Evolutionary conservation across 1,140 invertebrate species (phyloP).

Genomic region (Psilanteris sp.): DNA sequence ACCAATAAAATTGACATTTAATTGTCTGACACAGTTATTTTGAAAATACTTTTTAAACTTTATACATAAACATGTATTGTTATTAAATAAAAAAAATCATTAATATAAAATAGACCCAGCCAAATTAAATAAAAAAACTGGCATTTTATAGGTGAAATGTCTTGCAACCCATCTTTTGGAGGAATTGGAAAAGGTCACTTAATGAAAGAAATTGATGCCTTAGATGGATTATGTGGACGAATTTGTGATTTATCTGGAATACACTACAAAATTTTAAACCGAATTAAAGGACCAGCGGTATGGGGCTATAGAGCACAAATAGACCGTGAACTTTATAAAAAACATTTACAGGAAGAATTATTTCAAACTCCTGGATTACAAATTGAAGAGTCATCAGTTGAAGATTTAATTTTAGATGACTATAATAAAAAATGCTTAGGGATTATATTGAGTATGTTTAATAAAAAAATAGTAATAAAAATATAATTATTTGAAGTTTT

Average conservation of each 20-base stretch:
- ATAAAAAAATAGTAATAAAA: too few species aligned
- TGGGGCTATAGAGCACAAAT: slow-evolving; percentile 96
- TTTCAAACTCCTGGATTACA: slow-evolving; percentile 85
- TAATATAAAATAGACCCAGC: too few species aligned
- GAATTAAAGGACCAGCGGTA: slow-evolving; percentile 90
- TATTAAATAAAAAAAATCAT: too few species aligned
- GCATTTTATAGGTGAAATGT: slow-evolving; percentile 95
- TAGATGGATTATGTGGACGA: slow-evolving; percentile 92
- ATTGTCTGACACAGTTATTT: too few species aligned
- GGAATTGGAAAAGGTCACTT: slow-evolving; percentile 97
- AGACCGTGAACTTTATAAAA: slow-evolving; percentile 91
- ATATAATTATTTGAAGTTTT: too few species aligned
- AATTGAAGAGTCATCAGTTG: slow-evolving; percentile 88
- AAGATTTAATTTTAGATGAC: slow-evolving; percentile 88
- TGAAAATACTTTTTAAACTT: too few species aligned
- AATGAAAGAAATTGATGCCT: slow-evolving; percentile 94
- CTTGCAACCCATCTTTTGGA: slow-evolving; percentile 97
- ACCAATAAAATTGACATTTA: slow-evolving; percentile 47
- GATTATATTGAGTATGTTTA: slow-evolving; percentile 83
- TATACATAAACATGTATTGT: too few species aligned
- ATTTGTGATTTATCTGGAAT: slow-evolving; percentile 92
- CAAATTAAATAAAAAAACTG: too few species aligned
- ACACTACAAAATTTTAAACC: slow-evolving; percentile 89
- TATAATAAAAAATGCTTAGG: slow-evolving; percentile 80
- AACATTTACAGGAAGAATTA: slow-evolving; percentile 89